A percentile compares a stretch with the other conserved stretches of the same genome.
Evolutionary conservation across 2,888 invertebrate species (phyloP).

Genomic region (Drosophila algonquin): DNA sequence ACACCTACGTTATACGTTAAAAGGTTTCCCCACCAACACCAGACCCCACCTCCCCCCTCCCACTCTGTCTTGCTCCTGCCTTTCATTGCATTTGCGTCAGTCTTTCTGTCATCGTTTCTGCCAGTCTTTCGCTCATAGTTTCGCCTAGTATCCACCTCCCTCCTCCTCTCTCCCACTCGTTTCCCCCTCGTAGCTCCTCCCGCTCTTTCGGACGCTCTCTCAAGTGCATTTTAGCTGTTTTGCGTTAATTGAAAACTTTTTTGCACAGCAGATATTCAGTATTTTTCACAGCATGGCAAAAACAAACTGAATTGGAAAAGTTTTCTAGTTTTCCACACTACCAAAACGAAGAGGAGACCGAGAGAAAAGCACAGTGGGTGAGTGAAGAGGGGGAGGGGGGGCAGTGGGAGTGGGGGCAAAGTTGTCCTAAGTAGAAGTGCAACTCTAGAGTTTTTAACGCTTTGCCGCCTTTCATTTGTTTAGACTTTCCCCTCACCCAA

Average conservation of each 20-base stretch:
- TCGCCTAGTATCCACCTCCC: background rate
- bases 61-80: background rate
- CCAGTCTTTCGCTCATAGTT: slow-evolving; percentile 17
- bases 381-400: background rate
- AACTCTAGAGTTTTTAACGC: slow-evolving; percentile 70
- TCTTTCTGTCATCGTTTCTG: background rate
- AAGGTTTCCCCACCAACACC: slow-evolving; percentile 48
- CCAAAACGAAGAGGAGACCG: background rate
- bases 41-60: background rate
- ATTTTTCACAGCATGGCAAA: slow-evolving; percentile 53
- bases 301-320: slow-evolving; percentile 71
- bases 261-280: slow-evolving; percentile 60
- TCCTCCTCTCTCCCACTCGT: background rate
- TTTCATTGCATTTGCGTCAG: background rate
- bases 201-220: slow-evolving; percentile 22
- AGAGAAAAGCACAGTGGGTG: background rate
- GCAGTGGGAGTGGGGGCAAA: background rate
- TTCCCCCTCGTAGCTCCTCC: slow-evolving; percentile 5
- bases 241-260: slow-evolving; percentile 77
- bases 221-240: slow-evolving; percentile 63
- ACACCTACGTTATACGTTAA: slow-evolving; percentile 59
- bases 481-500: slow-evolving; percentile 22
- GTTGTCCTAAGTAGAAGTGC: slow-evolving; percentile 37
- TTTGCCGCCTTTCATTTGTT: slow-evolving; percentile 73
- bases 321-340: slow-evolving; percentile 48